Base-by-base conservation (phyloP, 1,140 invertebrate genomes). In the Eueides isabella region DNA sequence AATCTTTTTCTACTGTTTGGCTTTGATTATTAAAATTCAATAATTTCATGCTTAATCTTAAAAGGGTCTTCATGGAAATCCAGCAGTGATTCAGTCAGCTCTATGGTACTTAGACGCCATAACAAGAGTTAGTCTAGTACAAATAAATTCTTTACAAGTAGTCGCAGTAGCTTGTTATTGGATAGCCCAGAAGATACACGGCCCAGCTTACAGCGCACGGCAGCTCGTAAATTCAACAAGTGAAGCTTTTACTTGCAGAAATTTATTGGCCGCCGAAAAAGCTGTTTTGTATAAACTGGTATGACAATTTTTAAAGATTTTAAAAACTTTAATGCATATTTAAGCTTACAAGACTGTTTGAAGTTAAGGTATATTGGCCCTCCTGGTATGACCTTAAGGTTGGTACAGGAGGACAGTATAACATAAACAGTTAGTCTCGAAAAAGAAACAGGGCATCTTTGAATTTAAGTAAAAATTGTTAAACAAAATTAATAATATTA, bases 111-210 rank as follows among this genome's bases (percentile, higher is more conserved):
- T 91, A 2, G 88, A 92, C 31, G 64, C 85, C 0, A 38, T 89
- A 6, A 62, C 89, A 6, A 68, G 76, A 2, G 62, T 63, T 0
- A 67, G 38, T 2, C 23, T 76, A 1, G 76, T 88, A 0, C 61
- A 70, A 7, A 5, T 85, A 6, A 76, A 85, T 2, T 76, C 85
- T 7, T 62, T 92, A 38, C 90, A 92, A 74, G 61, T 87, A 4
- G 62, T 87, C 0, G 84, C 84, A 5, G 79, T 86, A 0, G 88
- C 89, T 1, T 87, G 87, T 44, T 92, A 83, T 67, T 92, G 89
- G 90, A 85, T 91, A 55, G 81, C 88, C 0, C 80, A 84, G 69
- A 92, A 92, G 64, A 64, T 85, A 1, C 80, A 85, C 19, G 88
- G 86, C 0, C 77, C 76, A 0, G 68, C 65, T 0, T 33, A 69